Evolutionary conservation across 1,140 invertebrate species (phyloP).

Genomic region (Apis dorsata): DNA sequence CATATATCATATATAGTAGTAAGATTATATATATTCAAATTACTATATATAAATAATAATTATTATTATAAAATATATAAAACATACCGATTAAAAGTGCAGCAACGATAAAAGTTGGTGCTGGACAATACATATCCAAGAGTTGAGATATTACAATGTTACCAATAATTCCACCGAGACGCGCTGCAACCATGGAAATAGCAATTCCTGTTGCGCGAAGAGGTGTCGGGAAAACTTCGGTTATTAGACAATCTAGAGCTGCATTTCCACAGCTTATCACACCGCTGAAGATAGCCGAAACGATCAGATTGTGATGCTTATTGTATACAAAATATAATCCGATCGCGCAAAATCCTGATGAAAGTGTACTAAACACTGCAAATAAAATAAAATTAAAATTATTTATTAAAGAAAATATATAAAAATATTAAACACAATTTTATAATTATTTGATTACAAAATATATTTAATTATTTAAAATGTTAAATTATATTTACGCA

Average conservation of each 20-base stretch:
- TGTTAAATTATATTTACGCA: constrained; percentile 80
- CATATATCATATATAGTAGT: too few relatives aligned
- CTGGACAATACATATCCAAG: constrained; percentile 90
- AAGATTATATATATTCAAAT: too few relatives aligned
- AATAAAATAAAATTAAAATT: constrained; percentile 44
- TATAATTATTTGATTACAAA: not conserved
- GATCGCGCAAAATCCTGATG: constrained; percentile 91
- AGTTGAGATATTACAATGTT: constrained; percentile 92
- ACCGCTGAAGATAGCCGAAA: constrained; percentile 91
- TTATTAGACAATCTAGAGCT: constrained; percentile 92
- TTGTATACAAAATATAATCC: constrained; percentile 91
- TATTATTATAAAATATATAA: too few relatives aligned
- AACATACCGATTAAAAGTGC: constrained; percentile 84
- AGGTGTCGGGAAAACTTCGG: constrained; percentile 93
- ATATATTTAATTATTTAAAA: too few relatives aligned
- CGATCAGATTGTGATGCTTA: constrained; percentile 89
- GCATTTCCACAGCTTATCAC: constrained; percentile 94
- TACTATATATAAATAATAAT: too few relatives aligned
- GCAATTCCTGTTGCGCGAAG: constrained; percentile 92
- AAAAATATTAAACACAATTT: not conserved
- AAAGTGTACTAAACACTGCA: constrained; percentile 91
- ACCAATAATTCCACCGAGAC: constrained; percentile 91
- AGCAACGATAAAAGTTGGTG: constrained; percentile 92
- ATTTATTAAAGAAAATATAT: not conserved
- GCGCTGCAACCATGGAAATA: constrained; percentile 91